A percentile compares a stretch with the other conserved stretches of the same genome.
Evolutionary conservation across 2,888 invertebrate genomes (phyloP).

Genomic region (Phorcus lineatus): DNA sequence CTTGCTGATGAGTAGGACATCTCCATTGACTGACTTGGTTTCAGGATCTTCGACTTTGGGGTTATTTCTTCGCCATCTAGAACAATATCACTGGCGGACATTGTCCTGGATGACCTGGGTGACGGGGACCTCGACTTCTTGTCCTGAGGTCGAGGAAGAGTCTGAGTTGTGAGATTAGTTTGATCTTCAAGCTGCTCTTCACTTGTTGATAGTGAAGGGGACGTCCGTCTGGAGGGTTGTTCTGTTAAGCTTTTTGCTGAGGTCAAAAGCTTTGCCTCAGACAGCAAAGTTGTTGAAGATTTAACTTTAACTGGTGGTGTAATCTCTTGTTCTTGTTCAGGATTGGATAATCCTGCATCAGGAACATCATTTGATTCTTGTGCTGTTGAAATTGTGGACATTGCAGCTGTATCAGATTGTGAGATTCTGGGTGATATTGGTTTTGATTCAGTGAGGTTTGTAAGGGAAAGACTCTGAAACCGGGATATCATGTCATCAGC

Average conservation of each 20-base stretch:
- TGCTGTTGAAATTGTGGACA: background rate
- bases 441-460: background rate
- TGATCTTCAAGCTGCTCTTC: background rate
- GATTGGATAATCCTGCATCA: background rate
- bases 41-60: background rate
- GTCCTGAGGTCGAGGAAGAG: background rate
- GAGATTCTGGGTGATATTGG: background rate
- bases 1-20: background rate
- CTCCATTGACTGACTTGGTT: background rate
- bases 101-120: background rate
- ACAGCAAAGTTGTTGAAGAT: background rate
- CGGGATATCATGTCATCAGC: background rate
- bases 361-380: background rate
- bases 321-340: background rate
- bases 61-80: background rate
- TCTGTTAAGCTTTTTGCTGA: background rate
- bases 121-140: background rate
- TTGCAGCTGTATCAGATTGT: background rate
- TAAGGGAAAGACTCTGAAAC: background rate
- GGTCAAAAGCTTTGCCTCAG: background rate
- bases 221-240: background rate
- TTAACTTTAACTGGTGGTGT: background rate
- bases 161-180: background rate
- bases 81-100: background rate
- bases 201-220: background rate